Evolutionary conservation across 2,888 invertebrate species (phyloP).

Genomic region (Vannuccia rotundouncinata): DNA sequence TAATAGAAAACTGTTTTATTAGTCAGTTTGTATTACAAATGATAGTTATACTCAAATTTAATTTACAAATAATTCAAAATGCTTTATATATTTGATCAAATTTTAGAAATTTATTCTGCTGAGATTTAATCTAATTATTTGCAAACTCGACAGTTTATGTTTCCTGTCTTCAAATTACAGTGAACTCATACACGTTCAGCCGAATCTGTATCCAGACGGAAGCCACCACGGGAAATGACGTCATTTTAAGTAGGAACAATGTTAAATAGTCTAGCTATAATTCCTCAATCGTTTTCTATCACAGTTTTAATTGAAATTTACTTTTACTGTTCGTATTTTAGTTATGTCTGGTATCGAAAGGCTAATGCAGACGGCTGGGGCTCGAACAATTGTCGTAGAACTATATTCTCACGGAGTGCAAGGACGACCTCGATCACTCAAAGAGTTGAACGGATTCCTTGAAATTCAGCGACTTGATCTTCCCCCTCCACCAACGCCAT

Average conservation of each 20-base stretch:
- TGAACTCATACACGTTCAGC: not conserved
- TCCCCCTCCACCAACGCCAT: not conserved
- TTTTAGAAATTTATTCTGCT: no score
- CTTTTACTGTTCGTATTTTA: not conserved
- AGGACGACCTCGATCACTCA: not conserved
- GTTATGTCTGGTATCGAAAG: not conserved
- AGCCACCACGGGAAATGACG: not conserved
- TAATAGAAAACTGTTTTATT: no score
- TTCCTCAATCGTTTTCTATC: not conserved
- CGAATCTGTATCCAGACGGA: not conserved
- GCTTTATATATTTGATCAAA: no score
- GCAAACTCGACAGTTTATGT: no score
- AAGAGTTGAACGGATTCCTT: not conserved
- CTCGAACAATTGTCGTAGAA: not conserved
- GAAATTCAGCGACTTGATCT: conserved; percentile 2
- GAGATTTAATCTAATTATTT: no score
- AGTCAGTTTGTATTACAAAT: no score
- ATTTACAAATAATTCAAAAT: no score
- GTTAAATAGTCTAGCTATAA: not conserved
- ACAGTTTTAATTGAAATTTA: not conserved
- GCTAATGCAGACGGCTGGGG: not conserved
- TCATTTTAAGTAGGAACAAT: not conserved
- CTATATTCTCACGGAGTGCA: not conserved
- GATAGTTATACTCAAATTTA: no score
- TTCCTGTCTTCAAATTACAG: not conserved